Percentiles rank a stretch among this genome's conserved stretches.
These are phyloP conservation scores for Microplitis manilae DNA, from an alignment of 2,888 invertebrate genomes.

Conservation along the genomic window DNA sequence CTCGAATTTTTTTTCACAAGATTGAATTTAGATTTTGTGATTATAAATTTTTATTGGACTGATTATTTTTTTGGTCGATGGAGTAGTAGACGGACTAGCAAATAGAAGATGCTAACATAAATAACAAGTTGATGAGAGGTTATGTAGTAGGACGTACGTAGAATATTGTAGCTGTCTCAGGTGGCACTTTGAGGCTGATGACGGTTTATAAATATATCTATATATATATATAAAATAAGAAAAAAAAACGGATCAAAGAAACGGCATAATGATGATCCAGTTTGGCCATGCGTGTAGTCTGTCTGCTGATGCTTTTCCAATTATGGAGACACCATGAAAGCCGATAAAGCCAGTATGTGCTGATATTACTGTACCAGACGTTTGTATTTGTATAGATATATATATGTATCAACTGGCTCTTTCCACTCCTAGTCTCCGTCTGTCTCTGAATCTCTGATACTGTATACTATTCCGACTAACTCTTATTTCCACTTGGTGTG, in stretches of 20 bases:
- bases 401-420: not conserved
- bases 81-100: not conserved
- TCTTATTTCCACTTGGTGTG: not conserved
- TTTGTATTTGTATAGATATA: not conserved
- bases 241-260: conserved; percentile 29
- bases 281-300: conserved; percentile 31
- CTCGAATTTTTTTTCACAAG: not conserved
- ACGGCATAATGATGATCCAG: conserved; percentile 34
- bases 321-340: conserved; percentile 16
- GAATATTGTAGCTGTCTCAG: conserved; percentile 30
- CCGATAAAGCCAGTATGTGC: not conserved
- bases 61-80: too few species aligned
- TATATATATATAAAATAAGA: too few species aligned
- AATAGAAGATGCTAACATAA: conserved; percentile 3
- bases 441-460: not conserved
- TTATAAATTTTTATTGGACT: too few species aligned
- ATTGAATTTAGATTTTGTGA: too few species aligned
- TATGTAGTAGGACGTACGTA: not conserved
- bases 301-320: conserved; percentile 24
- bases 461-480: not conserved
- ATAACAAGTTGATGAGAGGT: not conserved
- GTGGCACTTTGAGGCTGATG: not conserved
- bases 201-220: not conserved
- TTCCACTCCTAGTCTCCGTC: not conserved
- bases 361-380: not conserved